Percentiles rank a stretch among this genome's conserved stretches.
phyloP scores from a whole-genome alignment of 2,888 invertebrate genomes.

The Endomychus coccineus region DNA sequence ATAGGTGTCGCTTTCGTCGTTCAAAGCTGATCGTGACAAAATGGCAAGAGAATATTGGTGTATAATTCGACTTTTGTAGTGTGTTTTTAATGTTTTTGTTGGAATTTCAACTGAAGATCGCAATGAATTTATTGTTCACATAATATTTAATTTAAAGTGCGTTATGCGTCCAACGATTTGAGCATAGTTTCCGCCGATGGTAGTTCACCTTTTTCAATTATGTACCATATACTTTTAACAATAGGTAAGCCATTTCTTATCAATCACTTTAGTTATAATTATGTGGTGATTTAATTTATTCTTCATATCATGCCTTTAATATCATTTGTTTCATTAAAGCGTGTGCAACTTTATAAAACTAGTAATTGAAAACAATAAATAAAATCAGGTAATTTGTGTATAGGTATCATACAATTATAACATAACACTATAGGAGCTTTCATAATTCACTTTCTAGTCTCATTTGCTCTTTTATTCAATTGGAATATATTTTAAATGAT shows the following conservation, averaged over 20 bases:
- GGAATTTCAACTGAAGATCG: constrained; percentile 28
- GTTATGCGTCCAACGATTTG: constrained; percentile 16
- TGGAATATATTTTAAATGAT: no score
- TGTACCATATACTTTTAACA: constrained; percentile 43
- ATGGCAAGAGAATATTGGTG: constrained; percentile 46
- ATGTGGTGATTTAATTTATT: constrained; percentile 35
- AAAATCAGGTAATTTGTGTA: no score
- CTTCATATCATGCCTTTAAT: constrained; percentile 19
- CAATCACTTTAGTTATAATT: constrained; percentile 43
- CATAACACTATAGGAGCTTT: no score
- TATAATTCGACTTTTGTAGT: constrained; percentile 39
- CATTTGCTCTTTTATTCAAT: no score
- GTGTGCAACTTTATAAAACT: constrained; percentile 9
- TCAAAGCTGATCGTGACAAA: constrained; percentile 39
- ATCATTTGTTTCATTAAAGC: constrained; percentile 7
- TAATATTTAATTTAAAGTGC: constrained; percentile 30
- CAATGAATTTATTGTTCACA: constrained; percentile 32
- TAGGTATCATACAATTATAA: no score
- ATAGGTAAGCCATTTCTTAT: constrained; percentile 46
- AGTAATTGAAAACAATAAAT: no score
- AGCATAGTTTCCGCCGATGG: constrained; percentile 21
- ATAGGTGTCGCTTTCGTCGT: constrained; percentile 26
- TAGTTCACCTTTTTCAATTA: constrained; percentile 38
- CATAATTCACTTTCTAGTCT: no score
- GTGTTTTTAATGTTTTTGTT: constrained; percentile 34